Base-by-base conservation (phyloP, 1,140 invertebrate species). In the Oryctes rhinoceros region DNA sequence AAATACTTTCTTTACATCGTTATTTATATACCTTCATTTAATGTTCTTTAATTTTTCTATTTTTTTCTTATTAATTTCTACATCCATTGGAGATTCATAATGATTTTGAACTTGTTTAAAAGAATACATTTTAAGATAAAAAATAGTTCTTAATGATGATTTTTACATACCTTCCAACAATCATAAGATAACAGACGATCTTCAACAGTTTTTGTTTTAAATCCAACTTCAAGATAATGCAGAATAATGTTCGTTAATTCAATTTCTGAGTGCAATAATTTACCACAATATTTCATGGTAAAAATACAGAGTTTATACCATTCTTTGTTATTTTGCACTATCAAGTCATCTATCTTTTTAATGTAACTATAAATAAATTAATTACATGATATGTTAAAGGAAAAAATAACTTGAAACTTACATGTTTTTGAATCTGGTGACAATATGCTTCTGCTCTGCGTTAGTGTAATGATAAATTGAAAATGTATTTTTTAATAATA, bases 251-350 rank as follows among this genome's bases (percentile, higher is more conserved):
- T 78, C 9, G 35, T 53, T 30, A 78, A 35, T 24, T 59, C 77
- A 78, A 78, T 78, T 78, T 78, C 77, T 18, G 39, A 37, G 62
- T 78, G 77, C 13, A 78, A 35, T 15, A 78, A 59, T 53, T 30
- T 78, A 15, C 77, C 77, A 78, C 47, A 78, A 59, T 78, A 78
- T 59, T 78, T 78, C 77, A 78, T 48, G n/a, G 77, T 59, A 35
- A 78, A 78, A 5, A 59, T 59, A 48, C 77, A 78, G 24, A 78
- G 30, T 9, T 53, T 24, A 59, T 59, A 78, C 77, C 77, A 78
- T 13, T 18, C 39, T 48, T 10, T 30, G 20, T 78, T 59, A 59
- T 78, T 78, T 78, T 49, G 15, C 3, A 24, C 7, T 35, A 49
- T 13, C 13, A 78, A 48, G 4, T 10, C 77, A 48, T 78, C 77